These are phyloP conservation scores for Mastigias papua DNA, from an alignment of 30 jellyfish, hydroid and myxozoan genomes.

Conservation along the genomic window DNA sequence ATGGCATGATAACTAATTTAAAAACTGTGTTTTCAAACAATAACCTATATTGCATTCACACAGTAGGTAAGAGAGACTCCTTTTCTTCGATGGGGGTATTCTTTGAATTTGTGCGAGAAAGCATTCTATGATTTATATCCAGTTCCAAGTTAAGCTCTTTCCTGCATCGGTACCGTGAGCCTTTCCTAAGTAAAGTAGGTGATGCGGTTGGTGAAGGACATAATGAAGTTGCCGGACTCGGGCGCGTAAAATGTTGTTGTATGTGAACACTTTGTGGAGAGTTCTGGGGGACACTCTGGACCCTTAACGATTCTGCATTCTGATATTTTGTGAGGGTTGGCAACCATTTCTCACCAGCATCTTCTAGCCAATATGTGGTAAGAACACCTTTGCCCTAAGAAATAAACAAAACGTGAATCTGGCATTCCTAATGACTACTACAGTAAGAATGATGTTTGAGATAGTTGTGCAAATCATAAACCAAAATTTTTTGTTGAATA, in stretches of 20 bases:
- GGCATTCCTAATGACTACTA: background rate
- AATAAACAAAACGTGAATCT: background rate
- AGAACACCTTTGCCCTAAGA: slow-evolving; percentile 87
- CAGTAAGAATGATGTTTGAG: too few relatives aligned
- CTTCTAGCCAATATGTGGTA: slow-evolving; percentile 82
- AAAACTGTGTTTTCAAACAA: too few relatives aligned
- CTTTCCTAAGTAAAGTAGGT: slow-evolving; percentile 48
- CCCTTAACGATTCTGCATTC: background rate
- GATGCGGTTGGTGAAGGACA: slow-evolving; percentile 58
- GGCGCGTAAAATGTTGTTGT: background rate
- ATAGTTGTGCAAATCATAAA: too few relatives aligned
- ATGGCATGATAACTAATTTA: background rate
- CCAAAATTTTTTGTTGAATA: too few relatives aligned
- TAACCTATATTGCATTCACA: background rate
- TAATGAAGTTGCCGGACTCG: slow-evolving; percentile 28
- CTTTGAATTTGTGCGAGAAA: slow-evolving; percentile 33
- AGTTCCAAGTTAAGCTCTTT: slow-evolving; percentile 13
- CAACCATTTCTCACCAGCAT: slow-evolving; percentile 47
- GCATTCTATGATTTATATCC: slow-evolving; percentile 9
- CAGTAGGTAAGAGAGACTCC: background rate
- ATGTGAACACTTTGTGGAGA: slow-evolving; percentile 13
- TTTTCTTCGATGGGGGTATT: slow-evolving; percentile 8
- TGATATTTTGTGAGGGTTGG: slow-evolving; percentile 37
- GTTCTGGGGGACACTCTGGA: background rate
- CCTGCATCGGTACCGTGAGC: slow-evolving; percentile 58